Evolutionary conservation across 2,797 vertebrate species (phyloP).

Genomic region (Brotula barbata): DNA sequence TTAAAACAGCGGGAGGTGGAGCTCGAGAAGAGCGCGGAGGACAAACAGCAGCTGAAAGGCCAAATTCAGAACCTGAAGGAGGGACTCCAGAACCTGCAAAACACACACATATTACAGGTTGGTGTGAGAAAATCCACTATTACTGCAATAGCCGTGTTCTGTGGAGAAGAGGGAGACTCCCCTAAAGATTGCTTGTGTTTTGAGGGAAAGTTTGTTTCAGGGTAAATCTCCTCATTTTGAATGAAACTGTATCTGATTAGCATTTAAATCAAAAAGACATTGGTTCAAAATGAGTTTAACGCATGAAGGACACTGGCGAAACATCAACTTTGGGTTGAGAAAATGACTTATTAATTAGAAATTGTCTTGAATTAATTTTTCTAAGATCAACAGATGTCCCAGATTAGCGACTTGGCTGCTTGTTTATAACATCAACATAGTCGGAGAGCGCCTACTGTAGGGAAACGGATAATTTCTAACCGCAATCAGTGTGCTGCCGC

Average conservation of each 20-base stretch:
- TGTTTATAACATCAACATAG: constrained; percentile 29
- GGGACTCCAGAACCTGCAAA: constrained; percentile 79
- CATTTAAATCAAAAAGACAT: constrained; percentile 59
- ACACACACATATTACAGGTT: constrained; percentile 65
- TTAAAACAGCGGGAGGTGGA: constrained; percentile 89
- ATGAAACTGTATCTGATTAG: constrained; percentile 52
- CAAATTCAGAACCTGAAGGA: constrained; percentile 89
- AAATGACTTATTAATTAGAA: constrained; percentile 29
- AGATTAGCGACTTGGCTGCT: constrained; percentile 6
- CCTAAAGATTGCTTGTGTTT: neutral
- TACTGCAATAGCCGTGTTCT: neutral
- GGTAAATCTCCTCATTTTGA: constrained; percentile 28
- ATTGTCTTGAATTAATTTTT: constrained; percentile 18
- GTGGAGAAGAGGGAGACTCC: neutral
- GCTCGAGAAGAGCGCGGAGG: constrained; percentile 87
- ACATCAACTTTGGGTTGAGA: constrained; percentile 23
- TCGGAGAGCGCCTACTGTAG: constrained; percentile 2
- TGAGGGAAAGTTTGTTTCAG: constrained; percentile 24
- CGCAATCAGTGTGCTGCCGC: constrained; percentile 23
- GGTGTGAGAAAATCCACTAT: constrained; percentile 36
- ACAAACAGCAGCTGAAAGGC: constrained; percentile 86
- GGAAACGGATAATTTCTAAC: constrained; percentile 19
- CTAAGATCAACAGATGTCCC: constrained; percentile 23
- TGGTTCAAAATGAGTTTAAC: constrained; percentile 42
- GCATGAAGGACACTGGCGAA: constrained; percentile 29